These are phyloP conservation scores for Seira ritae DNA, from an alignment of 2,888 invertebrate species.

Conservation along the genomic window DNA sequence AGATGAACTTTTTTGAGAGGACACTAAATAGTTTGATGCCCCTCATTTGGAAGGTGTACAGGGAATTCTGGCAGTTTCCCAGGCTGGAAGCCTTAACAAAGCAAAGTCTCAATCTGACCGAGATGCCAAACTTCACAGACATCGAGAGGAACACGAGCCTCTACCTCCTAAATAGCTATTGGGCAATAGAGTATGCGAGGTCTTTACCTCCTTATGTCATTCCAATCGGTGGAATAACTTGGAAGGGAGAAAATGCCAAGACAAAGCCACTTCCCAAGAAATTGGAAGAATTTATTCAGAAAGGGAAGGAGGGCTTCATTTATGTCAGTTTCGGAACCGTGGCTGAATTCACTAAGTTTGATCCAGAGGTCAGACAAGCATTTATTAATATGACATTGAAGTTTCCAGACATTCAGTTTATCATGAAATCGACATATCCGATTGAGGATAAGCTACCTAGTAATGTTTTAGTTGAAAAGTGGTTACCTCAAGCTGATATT, in stretches of 20 bases:
- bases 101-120: background rate
- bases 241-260: background rate
- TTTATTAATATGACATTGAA: constrained; percentile 45
- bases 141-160: constrained; percentile 55
- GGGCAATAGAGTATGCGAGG: constrained; percentile 63
- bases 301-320: constrained; percentile 53
- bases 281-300: constrained; percentile 52
- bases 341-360: constrained; percentile 46
- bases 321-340: constrained; percentile 63
- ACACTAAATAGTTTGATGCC: constrained; percentile 47
- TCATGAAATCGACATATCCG: constrained; percentile 55
- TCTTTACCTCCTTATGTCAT: constrained; percentile 62
- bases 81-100: constrained; percentile 37
- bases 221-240: constrained; percentile 50
- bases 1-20: constrained; percentile 49
- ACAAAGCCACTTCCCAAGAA: constrained; percentile 42
- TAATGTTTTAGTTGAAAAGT: constrained; percentile 42
- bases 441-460: constrained; percentile 26
- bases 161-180: constrained; percentile 64
- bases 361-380: constrained; percentile 27
- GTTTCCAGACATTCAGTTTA: constrained; percentile 46
- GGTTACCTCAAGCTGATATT: constrained; percentile 50
- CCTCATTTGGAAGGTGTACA: constrained; percentile 31
- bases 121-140: constrained; percentile 32
- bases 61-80: constrained; percentile 41